phyloP scores from a whole-genome alignment of 1,140 invertebrate genomes.

The Pseudomyrmex flavicornis region DNA sequence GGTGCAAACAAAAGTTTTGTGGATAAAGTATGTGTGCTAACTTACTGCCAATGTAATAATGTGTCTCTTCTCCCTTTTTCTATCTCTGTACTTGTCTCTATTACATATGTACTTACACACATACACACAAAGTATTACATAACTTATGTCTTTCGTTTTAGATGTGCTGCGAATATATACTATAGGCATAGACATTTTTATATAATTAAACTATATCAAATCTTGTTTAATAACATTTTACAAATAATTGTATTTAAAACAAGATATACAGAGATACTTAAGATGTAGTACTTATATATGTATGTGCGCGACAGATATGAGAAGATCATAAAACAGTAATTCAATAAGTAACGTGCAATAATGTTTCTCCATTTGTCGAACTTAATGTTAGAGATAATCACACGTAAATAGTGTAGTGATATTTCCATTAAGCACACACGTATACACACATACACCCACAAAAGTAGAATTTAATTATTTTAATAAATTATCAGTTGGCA shows the following conservation, averaged over 20 bases:
- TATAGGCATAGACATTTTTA: not conserved
- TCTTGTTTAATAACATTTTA: constrained; percentile 44
- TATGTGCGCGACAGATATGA: too few species aligned
- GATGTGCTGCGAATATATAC: not conserved
- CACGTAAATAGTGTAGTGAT: constrained; percentile 56
- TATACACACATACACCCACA: not conserved
- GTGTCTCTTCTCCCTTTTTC: not conserved
- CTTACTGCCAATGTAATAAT: constrained; percentile 16
- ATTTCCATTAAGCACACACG: constrained; percentile 40
- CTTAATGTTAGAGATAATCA: constrained; percentile 57
- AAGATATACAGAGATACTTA: constrained; percentile 34
- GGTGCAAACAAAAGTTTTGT: constrained; percentile 32
- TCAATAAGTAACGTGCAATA: constrained; percentile 64
- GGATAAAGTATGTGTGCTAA: constrained; percentile 43
- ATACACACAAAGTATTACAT: not conserved
- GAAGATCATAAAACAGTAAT: constrained; percentile 25
- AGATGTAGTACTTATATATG: not conserved
- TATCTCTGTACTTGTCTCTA: too few species aligned
- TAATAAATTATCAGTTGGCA: constrained; percentile 3
- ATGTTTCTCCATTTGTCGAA: constrained; percentile 34
- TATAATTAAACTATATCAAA: constrained; percentile 19
- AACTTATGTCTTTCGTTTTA: constrained; percentile 27
- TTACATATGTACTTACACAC: not conserved
- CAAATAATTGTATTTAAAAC: constrained; percentile 18
- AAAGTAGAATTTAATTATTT: constrained; percentile 7